Base-by-base conservation (phyloP, 1,140 invertebrate genomes). In the Zophobas morio region DNA sequence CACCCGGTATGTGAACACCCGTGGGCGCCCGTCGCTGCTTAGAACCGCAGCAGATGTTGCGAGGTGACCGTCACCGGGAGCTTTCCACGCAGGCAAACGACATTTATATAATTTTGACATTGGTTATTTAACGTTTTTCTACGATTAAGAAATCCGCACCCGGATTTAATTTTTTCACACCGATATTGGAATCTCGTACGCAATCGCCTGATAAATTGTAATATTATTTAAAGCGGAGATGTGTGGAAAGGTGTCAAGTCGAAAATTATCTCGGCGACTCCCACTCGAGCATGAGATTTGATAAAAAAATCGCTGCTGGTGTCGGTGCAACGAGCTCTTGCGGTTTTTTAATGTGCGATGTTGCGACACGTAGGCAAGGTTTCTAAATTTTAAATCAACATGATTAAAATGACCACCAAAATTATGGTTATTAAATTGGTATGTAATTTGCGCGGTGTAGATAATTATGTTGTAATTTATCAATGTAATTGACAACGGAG, bases 81-180 rank as follows among this genome's bases (percentile, higher is more conserved):
- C 20, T 20, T 20, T 20, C 20, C 20, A 20, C 20, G 20, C 20
- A 20, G 20, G 20, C 20, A 57, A 51, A 4, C 49, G 49, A 57
- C 32, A 35, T 57, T 57, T 57, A 57, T 35, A 20, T 57, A 57
- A 57, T 57, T 57, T 35, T 57, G 54, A 57, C 32, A 57, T 57
- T 57, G 49, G 20, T 51, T 51, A 51, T 51, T 51, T 20, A 51
- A 51, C n/a, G 49, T 57, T 35, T 33, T 8, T 57, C 54, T 20
- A 4, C 2, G 32, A 35, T 57, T 33, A 57, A 57, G 54, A 33
- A 57, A 57, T 57, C 54, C 54, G 34, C 54, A 57, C n/a, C 57
- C 34, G 37, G 34, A 60, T 60, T 60, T n/a, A 20, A 51, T 5
- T 51, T 51, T 20, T 20, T 51, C 20, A 5, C 4, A 20, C 20